These are phyloP conservation scores for Poecile atricapillus DNA, from an alignment of 2,113 vertebrate species.

Conservation along the genomic window DNA sequence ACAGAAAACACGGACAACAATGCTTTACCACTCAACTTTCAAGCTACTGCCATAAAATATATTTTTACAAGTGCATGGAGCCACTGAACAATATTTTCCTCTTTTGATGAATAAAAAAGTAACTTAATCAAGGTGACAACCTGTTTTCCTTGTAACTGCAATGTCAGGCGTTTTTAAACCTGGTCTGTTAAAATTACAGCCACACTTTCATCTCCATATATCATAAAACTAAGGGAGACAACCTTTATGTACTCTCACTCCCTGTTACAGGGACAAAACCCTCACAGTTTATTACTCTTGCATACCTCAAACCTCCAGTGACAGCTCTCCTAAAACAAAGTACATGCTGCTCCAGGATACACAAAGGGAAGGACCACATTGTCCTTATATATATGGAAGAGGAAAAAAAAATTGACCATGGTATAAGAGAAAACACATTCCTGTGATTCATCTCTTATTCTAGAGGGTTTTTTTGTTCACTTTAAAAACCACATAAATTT, in stretches of 20 bases:
- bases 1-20: neutral
- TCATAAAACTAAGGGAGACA: neutral
- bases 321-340: neutral
- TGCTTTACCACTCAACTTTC: neutral
- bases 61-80: neutral
- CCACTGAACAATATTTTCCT: neutral
- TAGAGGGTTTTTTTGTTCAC: neutral
- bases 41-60: neutral
- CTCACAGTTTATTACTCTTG: neutral
- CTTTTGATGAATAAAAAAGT: neutral
- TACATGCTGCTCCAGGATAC: neutral
- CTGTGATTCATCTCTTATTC: neutral
- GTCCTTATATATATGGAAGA: neutral
- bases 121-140: neutral
- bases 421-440: neutral
- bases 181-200: neutral
- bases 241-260: neutral
- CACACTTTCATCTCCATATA: neutral
- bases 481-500: neutral
- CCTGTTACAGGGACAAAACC: neutral
- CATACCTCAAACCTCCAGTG: neutral
- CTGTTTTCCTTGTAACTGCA: neutral
- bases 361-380: neutral
- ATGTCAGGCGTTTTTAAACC: neutral
- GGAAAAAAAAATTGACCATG: neutral